Evolutionary conservation across 2,888 invertebrate genomes (phyloP), one percentile per base, ranked within the genome.

Genomic region (Rhingia rostrata): DNA sequence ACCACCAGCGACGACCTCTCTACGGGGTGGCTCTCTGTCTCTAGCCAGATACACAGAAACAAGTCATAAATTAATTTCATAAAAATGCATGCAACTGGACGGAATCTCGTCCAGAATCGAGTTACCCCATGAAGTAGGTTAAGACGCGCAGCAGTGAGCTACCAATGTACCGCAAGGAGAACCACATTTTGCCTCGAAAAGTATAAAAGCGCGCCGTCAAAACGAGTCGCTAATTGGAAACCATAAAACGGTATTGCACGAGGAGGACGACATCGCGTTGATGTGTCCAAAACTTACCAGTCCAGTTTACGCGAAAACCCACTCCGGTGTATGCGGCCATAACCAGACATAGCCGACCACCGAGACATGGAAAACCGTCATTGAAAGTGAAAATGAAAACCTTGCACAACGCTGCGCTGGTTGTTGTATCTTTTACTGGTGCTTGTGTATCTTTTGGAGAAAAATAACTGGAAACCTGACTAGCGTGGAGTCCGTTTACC

Each of bases 371-470:
- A 84, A 80, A 80, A 49, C 60, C 84, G 74, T 75, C 75, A 84
- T 60, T 75, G 84, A 84, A 84, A 84, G 84, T 84, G 84, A 84
- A 84, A 84, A 80, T 74, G 80, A 80, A 80, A 84, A 84, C 64
- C 67, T 84, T 67, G 56, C 77, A 66, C 47, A 64, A 22, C 39
- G 47, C 67, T 51, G n/a, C n/a, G n/a, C n/a, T 51, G 61, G 37
- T 41, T 32, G 35, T 4, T 22, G 0, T 22, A 22, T 22, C 22
- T 22, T 22, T 22, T 22, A 22, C 22, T 22, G 22, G 22, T 22
- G 22, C 22, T 22, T 22, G 22, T 22, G 22, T 22, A 22, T 22
- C 22, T 5, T 49, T n/a, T 12, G 33, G 9, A 70, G 51, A 64
- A 75, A 81, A 54, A 22, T 45, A 14, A 79, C 37, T 64, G 33